Conservation (phyloP, 92 coral and sea anemone species). For the Umimayanthus chanpuru region DNA sequence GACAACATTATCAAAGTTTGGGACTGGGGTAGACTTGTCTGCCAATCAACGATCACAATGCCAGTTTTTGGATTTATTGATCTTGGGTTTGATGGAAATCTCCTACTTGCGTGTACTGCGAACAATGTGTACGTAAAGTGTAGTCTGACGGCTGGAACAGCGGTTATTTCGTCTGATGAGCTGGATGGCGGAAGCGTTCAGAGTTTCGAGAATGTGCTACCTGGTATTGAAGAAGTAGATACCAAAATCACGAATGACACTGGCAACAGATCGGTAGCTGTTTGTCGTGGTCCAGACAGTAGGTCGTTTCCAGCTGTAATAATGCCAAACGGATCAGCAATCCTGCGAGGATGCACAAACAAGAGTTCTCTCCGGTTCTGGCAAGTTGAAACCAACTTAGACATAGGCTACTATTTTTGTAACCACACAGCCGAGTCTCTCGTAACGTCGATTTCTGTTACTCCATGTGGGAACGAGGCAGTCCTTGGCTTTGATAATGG, state of each 20-base stretch:
- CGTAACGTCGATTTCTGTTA: slow-evolving; percentile 47
- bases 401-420: slow-evolving; percentile 35
- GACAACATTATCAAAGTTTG: slow-evolving; percentile 55
- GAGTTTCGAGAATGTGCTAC: too few species aligned
- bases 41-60: slow-evolving; percentile 23
- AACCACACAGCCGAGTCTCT: slow-evolving; percentile 44
- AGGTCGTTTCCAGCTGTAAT: slow-evolving; percentile 49
- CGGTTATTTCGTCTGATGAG: not conserved
- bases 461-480: slow-evolving; percentile 39
- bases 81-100: slow-evolving; percentile 21
- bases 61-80: slow-evolving; percentile 56
- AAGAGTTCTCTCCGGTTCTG: slow-evolving; percentile 26
- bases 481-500: slow-evolving; percentile 59
- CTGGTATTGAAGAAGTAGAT: not conserved
- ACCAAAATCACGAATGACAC: not conserved
- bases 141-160: not conserved
- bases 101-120: slow-evolving; percentile 48
- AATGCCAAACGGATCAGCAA: slow-evolving; percentile 41
- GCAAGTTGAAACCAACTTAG: slow-evolving; percentile 55
- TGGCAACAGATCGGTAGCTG: not conserved
- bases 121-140: slow-evolving; percentile 37
- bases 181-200: not conserved
- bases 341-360: slow-evolving; percentile 46
- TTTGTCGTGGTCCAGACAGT: slow-evolving; percentile 50
- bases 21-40: slow-evolving; percentile 41